Evolutionary conservation across 2,888 invertebrate genomes (phyloP).

Genomic region (Hylaea fasciaria): DNA sequence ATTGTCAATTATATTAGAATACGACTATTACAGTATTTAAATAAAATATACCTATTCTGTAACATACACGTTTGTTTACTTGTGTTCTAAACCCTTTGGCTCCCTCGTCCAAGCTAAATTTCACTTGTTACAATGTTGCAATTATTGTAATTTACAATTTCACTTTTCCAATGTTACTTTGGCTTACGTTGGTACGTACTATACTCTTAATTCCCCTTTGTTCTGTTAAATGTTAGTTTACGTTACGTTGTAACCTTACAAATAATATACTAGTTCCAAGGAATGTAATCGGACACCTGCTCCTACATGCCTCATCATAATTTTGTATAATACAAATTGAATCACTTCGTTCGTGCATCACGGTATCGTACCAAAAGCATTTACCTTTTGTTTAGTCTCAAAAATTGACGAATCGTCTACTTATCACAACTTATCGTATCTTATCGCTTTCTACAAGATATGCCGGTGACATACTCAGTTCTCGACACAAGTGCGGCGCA

Average conservation of each 20-base stretch:
- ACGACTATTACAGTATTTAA: too few species aligned
- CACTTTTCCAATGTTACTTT: too few species aligned
- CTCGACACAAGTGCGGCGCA: conserved; percentile 21
- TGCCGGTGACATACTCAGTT: conserved; percentile 26
- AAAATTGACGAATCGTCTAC: conserved; percentile 25
- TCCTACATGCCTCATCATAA: not conserved
- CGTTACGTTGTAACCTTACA: not conserved
- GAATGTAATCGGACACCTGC: conserved; percentile 6
- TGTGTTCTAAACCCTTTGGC: too few species aligned
- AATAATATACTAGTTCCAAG: not conserved
- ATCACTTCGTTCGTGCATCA: conserved; percentile 1
- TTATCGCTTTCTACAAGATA: conserved; percentile 32
- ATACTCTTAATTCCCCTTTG: too few species aligned
- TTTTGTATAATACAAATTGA: conserved; percentile 5
- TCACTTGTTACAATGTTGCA: too few species aligned
- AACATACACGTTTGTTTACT: too few species aligned
- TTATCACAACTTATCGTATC: conserved; percentile 24
- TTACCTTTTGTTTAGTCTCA: conserved; percentile 15
- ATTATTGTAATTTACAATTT: too few species aligned
- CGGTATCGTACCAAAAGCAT: not conserved
- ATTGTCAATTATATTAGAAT: too few species aligned
- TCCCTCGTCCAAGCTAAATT: too few species aligned
- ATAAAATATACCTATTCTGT: too few species aligned
- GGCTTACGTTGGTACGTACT: too few species aligned
- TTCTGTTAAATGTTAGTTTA: too few species aligned